Base-by-base conservation (phyloP, 2,113 vertebrate genomes). In the Antidorcas marsupialis region DNA sequence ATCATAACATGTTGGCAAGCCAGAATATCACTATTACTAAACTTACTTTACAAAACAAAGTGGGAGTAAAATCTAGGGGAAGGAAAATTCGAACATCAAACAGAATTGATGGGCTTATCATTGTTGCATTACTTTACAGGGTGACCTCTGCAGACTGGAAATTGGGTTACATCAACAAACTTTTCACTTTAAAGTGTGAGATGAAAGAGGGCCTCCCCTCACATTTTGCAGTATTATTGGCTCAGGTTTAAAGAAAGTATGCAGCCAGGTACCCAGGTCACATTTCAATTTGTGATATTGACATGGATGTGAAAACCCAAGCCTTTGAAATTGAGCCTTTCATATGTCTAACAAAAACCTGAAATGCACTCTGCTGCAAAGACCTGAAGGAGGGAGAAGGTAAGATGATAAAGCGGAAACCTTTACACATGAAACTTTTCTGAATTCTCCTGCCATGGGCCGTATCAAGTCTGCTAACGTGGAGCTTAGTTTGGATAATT, bases 301-400 rank as follows among this genome's bases (percentile, higher is more conserved):
- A 98, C 99, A 98, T 97, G 94, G 96, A 98, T 60, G 93, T 98
- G 97, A 98, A 98, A 98, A 97, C 87, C 97, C 97, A 97, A 98
- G 95, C 95, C 99, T 99, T 99, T 99, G 99, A 99, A 99, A 99
- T 97, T 95, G 97, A 99, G 98, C 99, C 98, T 98, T 98, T 98
- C 89, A 45, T 93, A 96, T 91, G 94, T 97, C 97, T 96, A 98
- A 98, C 96, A 98, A 98, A 99, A 98, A 90, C 59, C 96, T 97
- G 94, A 96, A 98, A 98, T 91, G 94, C 87, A 97, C 97, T 96
- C 97, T 27, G 2, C 89, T 89, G 82, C 7, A 97, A 98, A 98
- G 96, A 89, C 94, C 95, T 97, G 95, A 95, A 96, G 97, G 97
- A 98, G 84, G 98, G 97, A 98, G 96, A 79, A 98, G 97, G 97